Evolutionary conservation across 2,113 vertebrate species (phyloP), one percentile per base, ranked within the genome.

Genomic region (Pteronura brasiliensis): DNA sequence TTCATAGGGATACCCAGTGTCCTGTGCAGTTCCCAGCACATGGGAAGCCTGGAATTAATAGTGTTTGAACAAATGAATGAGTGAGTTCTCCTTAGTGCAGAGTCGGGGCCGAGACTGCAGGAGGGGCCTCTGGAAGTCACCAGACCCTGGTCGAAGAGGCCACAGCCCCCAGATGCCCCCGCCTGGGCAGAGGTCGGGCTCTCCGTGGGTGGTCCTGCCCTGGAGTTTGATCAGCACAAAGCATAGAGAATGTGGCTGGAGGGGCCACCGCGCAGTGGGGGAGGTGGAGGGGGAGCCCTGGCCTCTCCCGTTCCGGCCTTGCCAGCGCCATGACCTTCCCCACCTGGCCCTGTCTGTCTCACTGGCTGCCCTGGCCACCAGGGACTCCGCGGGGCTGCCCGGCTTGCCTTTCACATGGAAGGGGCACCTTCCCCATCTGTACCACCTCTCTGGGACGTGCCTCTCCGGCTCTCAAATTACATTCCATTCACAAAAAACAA

Each of bases 311-410:
- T 89, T 96, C 94, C 57, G 36, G 65, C 0, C 63, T 25, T 3
- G 65, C 89, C 18, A 86, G 93, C 96, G 88, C 97, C 90, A 6
- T 65, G 97, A 96, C 97, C 97, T 94, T 47, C 95, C 93, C 97
- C 98, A 98, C 98, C 98, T 98, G 98, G 97, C 83, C 8, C 65
- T 11, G 93, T 98, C 96, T 18, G 23, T 99, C 98, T 72, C 15
- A 4, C 36, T 0, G 3, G 61, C 81, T 23, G 84, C 67, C 71
- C 5, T 20, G 88, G 88, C 77, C 87, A 11, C 84, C 42, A 11
- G 85, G 90, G 69, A 84, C 47, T 39, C 72, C 0, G 4, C 6
- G 14, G 59, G 84, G 61, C 88, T 7, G 42, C 80, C 44, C 3
- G 20, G 92, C 83, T 25, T 0, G 80, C 88, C 89, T 97, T 92